Percentiles rank a stretch among this genome's conserved stretches.
Evolutionary conservation across 2,113 vertebrate genomes (phyloP).

Genomic region (Hyla sarda): DNA sequence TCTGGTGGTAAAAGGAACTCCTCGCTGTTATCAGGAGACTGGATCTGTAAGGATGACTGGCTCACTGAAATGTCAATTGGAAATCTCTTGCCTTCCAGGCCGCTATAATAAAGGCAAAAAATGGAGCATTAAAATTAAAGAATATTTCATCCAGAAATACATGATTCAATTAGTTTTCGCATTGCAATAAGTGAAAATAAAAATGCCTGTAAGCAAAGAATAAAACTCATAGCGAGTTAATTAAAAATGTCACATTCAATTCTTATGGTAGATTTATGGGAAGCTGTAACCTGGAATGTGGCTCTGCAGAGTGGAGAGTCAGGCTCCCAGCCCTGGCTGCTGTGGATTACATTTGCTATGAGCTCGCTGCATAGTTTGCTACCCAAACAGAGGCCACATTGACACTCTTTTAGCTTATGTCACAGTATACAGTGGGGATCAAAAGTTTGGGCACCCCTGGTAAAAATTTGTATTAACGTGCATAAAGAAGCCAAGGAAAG

Average conservation of each 20-base stretch:
- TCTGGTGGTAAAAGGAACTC: conserved; percentile 75
- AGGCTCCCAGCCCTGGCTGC: neutral
- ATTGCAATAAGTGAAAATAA: neutral
- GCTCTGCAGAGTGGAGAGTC: neutral
- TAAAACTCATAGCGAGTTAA: too few relatives aligned
- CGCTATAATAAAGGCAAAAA: conserved; percentile 65
- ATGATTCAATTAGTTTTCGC: neutral
- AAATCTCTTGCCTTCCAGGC: conserved; percentile 63
- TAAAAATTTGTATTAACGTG: too few relatives aligned
- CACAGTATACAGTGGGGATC: too few relatives aligned
- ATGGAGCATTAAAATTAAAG: neutral
- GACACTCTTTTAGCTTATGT: too few relatives aligned
- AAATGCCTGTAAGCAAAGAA: neutral
- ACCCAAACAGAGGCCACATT: too few relatives aligned
- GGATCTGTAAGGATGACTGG: conserved; percentile 70
- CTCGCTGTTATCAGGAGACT: conserved; percentile 63
- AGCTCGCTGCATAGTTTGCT: too few relatives aligned
- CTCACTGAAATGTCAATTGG: conserved; percentile 72
- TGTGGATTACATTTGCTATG: neutral
- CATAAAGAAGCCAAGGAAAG: too few relatives aligned
- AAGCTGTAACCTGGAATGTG: neutral
- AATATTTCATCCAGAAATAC: neutral
- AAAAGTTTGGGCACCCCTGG: too few relatives aligned
- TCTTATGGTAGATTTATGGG: neutral
- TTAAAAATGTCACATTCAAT: neutral